Percentiles rank a stretch among this genome's conserved stretches.
Conservation (phyloP, 2,888 invertebrate species). For the Branchipolynoe longqiensis region DNA sequence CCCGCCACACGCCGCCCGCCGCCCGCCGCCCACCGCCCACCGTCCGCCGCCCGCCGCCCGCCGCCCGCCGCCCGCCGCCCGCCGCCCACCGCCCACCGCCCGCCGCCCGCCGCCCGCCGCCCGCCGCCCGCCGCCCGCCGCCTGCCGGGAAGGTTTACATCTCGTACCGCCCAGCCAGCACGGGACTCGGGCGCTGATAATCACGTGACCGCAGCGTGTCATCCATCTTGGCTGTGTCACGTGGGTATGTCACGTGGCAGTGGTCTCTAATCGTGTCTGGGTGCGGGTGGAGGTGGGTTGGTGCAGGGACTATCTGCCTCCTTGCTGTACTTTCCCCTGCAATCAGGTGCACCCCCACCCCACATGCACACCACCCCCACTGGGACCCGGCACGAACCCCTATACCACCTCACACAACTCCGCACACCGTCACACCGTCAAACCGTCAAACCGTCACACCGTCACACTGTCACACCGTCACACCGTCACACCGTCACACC, state of each 20-base stretch:
- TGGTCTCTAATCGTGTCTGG: conserved; percentile 25
- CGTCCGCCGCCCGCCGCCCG: background rate
- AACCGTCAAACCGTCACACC: background rate
- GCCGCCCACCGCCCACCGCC: background rate
- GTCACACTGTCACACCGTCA: background rate
- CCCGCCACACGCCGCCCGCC: no score
- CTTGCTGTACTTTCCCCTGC: background rate
- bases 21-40: background rate
- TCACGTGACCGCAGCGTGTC: conserved; percentile 36
- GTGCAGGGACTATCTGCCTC: no score
- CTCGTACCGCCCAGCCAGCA: conserved; percentile 16
- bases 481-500: no score
- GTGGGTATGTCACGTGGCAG: background rate
- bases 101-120: background rate
- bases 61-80: background rate
- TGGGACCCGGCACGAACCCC: background rate
- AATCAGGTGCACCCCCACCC: background rate
- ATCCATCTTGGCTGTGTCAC: conserved; percentile 39
- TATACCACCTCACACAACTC: background rate
- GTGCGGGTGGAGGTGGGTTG: no score
- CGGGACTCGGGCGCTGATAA: conserved; percentile 48
- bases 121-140: background rate
- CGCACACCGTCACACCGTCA: background rate
- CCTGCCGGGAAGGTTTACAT: conserved; percentile 48
- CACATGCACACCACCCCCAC: background rate